Evolutionary conservation across 2,888 invertebrate genomes (phyloP), one percentile per base, ranked within the genome.

Genomic region (Phengaris alcon): DNA sequence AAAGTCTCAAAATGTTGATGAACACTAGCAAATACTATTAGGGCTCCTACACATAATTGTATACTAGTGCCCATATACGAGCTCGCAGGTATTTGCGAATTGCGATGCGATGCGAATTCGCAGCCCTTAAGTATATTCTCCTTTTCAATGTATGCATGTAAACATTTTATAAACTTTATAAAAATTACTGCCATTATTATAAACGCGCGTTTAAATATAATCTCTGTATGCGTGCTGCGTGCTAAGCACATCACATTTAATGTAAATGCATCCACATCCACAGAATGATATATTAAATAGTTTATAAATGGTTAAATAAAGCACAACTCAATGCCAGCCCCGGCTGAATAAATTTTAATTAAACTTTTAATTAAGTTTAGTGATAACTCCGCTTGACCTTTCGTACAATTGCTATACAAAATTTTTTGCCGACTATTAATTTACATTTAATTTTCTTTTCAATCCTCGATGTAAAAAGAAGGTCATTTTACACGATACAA

Each of bases 331-430:
- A 9, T 15, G n/a, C 46, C 15, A 9, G 3, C n/a, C 15, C 13
- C 48, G 12, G 35, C 64, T 64, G 35, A 64, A 64, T 12, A 35
- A 64, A 35, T 35, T 64, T 64, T 68, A 51, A 74, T 74, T 74
- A 52, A 74, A 74, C 74, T 74, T 52, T 74, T 64, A 74, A 48
- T 74, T 68, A 74, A 22, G 52, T 64, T 74, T 74, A 52, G 51
- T 52, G 68, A 64, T 64, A 64, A 64, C 74, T 35, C 52, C 64
- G 13, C 46, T 74, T 74, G 51, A 68, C 35, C 52, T 68, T 51
- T 48, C 52, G 74, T 68, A 68, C 74, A 51, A 74, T 52, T 68
- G 59, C 22, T 52, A 35, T 74, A 74, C 35, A 64, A 64, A 64
- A 64, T 64, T 64, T 44, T 64, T 64, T 64, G 35, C 35, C 10